These are phyloP conservation scores for Crematogaster levior DNA, from an alignment of 2,888 invertebrate species.

Conservation along the genomic window DNA sequence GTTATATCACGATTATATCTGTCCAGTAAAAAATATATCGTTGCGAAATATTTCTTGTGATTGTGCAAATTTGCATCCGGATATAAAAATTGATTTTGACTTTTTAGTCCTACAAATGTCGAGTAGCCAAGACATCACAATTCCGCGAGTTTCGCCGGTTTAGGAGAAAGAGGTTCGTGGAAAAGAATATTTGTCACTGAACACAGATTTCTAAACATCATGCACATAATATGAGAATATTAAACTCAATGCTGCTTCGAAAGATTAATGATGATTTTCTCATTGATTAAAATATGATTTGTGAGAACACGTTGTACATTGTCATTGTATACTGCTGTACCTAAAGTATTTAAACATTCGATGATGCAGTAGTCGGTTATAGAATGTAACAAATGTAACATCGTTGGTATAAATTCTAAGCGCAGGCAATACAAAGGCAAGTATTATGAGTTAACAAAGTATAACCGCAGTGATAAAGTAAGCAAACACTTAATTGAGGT, in stretches of 20 bases:
- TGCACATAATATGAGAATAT: conserved; percentile 44
- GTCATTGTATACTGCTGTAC: neutral
- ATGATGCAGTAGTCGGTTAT: neutral
- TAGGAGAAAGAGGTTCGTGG: conserved; percentile 17
- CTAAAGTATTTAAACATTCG: conserved; percentile 7
- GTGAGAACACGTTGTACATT: neutral
- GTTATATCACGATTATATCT: neutral
- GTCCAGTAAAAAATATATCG: neutral
- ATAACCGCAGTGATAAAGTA: conserved; percentile 24
- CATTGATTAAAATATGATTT: conserved; percentile 12
- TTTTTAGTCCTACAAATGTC: conserved; percentile 9
- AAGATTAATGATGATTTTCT: conserved; percentile 33
- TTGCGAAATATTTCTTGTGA: neutral
- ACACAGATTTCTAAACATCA: conserved; percentile 52
- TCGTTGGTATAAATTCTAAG: neutral
- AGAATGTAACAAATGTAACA: conserved; percentile 9
- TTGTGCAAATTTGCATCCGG: conserved; percentile 13
- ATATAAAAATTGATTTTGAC: conserved; percentile 61
- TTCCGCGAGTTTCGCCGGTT: conserved; percentile 19
- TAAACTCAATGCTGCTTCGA: conserved; percentile 9
- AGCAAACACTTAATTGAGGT: conserved; percentile 39
- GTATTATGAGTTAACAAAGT: conserved; percentile 11
- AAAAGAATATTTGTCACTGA: conserved; percentile 47
- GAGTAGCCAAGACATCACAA: neutral
- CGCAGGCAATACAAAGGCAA: neutral